Conservation (phyloP, 2,797 vertebrate species). For the Pangasius djambal region DNA sequence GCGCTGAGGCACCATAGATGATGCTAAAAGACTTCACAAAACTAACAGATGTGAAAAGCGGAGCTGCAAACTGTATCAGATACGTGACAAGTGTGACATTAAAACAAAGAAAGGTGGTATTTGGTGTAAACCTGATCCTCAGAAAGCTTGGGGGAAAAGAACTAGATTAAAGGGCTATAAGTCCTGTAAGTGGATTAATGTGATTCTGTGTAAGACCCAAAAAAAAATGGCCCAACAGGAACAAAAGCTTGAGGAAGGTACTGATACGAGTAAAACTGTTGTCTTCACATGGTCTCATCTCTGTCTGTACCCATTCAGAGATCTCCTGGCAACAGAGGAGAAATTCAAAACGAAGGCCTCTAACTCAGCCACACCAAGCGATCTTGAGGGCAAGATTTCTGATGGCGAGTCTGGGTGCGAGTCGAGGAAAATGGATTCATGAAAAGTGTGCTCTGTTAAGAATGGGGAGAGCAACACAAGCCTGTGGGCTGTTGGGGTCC, state of each 20-base stretch:
- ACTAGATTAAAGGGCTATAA: background rate
- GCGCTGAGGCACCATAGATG: background rate
- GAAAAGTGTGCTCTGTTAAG: background rate
- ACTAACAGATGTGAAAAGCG: background rate
- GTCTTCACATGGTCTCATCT: background rate
- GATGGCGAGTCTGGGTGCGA: background rate
- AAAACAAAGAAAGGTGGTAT: background rate
- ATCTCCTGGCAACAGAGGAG: background rate
- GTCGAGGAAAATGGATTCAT: background rate
- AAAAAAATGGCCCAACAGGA: background rate
- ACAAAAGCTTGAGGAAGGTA: background rate
- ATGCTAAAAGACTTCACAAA: background rate
- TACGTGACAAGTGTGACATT: background rate
- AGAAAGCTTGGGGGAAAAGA: background rate
- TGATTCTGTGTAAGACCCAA: background rate
- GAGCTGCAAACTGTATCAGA: background rate
- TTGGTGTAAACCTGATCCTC: background rate
- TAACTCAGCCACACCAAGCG: background rate
- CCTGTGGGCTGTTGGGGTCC: background rate
- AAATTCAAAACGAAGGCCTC: conserved; percentile 6
- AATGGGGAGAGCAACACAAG: background rate
- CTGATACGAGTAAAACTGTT: background rate
- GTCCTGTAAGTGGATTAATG: background rate
- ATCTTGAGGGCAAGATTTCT: background rate
- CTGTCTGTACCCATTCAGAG: background rate